Conservation (phyloP, 1,140 invertebrate species). For the Hyles euphorbiae region DNA sequence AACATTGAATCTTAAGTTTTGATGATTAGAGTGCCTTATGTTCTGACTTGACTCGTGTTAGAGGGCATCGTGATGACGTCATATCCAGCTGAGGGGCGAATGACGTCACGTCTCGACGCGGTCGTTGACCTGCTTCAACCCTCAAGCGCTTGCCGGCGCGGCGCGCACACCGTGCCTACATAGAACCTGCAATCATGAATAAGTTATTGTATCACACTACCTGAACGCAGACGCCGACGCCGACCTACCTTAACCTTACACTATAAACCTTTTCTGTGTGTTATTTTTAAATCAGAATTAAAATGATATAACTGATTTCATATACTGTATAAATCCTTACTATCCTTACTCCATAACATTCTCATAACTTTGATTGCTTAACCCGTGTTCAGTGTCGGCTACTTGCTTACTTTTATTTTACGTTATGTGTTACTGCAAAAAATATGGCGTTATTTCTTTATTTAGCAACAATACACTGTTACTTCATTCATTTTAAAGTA, state of each 20-base stretch:
- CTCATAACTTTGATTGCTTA: background rate
- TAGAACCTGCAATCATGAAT: constrained; percentile 52
- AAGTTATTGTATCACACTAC: constrained; percentile 51
- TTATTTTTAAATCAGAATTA: background rate
- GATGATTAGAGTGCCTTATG: constrained; percentile 43
- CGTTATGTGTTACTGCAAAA: background rate
- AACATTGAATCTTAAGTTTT: constrained; percentile 51
- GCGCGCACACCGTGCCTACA: constrained; percentile 30
- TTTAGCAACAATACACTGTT: background rate
- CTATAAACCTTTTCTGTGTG: background rate
- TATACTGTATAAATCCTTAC: background rate
- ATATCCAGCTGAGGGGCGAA: constrained; percentile 67
- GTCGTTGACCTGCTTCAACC: constrained; percentile 56
- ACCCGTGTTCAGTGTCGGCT: no score
- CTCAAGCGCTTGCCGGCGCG: constrained; percentile 34
- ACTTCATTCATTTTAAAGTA: background rate
- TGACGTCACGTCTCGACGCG: constrained; percentile 58
- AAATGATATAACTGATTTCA: background rate
- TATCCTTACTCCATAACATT: constrained; percentile 2
- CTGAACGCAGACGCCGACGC: constrained; percentile 52
- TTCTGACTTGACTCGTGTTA: constrained; percentile 38
- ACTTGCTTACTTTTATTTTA: background rate
- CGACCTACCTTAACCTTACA: constrained; percentile 49
- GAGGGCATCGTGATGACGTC: constrained; percentile 53
- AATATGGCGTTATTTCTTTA: background rate